Conservation (phyloP, 2,888 invertebrate genomes). For the Mamestra brassicae region DNA sequence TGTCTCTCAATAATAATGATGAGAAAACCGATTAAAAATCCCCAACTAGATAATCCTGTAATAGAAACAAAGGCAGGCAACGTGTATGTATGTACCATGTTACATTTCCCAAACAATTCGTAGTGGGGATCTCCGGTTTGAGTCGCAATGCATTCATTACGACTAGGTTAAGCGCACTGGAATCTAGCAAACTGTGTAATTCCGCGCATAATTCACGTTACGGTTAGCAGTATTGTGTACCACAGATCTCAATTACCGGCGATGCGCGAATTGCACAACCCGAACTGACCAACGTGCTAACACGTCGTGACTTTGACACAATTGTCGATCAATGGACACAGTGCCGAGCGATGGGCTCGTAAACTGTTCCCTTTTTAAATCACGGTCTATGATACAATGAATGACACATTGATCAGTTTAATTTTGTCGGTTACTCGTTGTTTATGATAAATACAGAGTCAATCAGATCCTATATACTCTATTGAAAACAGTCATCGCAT, state of each 20-base stretch:
- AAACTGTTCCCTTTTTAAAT: constrained; percentile 67
- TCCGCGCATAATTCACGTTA: constrained; percentile 55
- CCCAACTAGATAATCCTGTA: constrained; percentile 5
- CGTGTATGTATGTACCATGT: not conserved
- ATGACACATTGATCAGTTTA: constrained; percentile 59
- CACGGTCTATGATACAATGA: constrained; percentile 60
- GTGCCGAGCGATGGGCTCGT: constrained; percentile 68
- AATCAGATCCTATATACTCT: constrained; percentile 39
- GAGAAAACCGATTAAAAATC: constrained; percentile 8
- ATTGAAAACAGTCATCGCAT: constrained; percentile 44
- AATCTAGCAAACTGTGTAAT: constrained; percentile 54
- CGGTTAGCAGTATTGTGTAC: constrained; percentile 58
- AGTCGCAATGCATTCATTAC: constrained; percentile 37
- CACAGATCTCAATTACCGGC: constrained; percentile 74
- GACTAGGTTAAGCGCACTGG: constrained; percentile 41
- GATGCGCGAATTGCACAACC: constrained; percentile 83
- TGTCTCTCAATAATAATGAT: not conserved
- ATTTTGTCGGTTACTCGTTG: constrained; percentile 42
- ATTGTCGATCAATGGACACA: constrained; percentile 83
- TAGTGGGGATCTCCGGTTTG: constrained; percentile 50
- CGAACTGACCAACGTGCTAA: constrained; percentile 80
- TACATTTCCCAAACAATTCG: constrained; percentile 42
- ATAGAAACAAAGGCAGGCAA: constrained; percentile 6
- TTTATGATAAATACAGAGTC: constrained; percentile 50
- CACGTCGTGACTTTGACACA: constrained; percentile 89